phyloP scores from a whole-genome alignment of 2,797 vertebrate species.

The Protonibea diacanthus region DNA sequence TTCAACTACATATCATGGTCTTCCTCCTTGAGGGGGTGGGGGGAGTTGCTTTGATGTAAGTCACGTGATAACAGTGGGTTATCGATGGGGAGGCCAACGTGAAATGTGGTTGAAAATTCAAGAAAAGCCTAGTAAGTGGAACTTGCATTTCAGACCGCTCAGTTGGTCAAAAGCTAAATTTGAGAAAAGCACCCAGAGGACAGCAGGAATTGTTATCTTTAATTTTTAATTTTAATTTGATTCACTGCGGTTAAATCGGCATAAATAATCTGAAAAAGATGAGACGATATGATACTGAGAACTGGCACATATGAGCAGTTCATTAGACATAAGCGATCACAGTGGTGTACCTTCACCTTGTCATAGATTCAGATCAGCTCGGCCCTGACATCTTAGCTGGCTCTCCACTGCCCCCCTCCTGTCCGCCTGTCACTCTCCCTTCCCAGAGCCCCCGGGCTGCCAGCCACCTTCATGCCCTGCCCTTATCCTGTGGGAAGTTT shows the following conservation, averaged over 20 bases:
- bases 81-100: not conserved
- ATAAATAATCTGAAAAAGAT: constrained; percentile 13
- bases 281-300: not conserved
- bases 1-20: not conserved
- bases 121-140: not conserved
- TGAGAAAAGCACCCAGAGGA: not conserved
- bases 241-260: constrained; percentile 1
- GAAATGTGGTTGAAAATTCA: not conserved
- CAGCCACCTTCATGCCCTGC: constrained; percentile 4
- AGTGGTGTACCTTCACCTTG: constrained; percentile 23
- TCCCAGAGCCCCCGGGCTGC: constrained; percentile 13
- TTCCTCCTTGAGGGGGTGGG: not conserved
- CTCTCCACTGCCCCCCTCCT: not conserved
- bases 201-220: not conserved
- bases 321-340: constrained; percentile 9
- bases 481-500: constrained; percentile 76
- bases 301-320: constrained; percentile 1
- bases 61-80: not conserved
- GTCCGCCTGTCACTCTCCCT: not conserved
- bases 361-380: constrained; percentile 25
- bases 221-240: not conserved
- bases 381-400: not conserved
- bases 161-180: not conserved
- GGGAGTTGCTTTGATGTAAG: too few relatives aligned
- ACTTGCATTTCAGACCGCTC: not conserved